A percentile compares a stretch with the other conserved stretches of the same genome.
Evolutionary conservation across 1,140 invertebrate species (phyloP).

Genomic region (Lepidotrigona ventralis): DNA sequence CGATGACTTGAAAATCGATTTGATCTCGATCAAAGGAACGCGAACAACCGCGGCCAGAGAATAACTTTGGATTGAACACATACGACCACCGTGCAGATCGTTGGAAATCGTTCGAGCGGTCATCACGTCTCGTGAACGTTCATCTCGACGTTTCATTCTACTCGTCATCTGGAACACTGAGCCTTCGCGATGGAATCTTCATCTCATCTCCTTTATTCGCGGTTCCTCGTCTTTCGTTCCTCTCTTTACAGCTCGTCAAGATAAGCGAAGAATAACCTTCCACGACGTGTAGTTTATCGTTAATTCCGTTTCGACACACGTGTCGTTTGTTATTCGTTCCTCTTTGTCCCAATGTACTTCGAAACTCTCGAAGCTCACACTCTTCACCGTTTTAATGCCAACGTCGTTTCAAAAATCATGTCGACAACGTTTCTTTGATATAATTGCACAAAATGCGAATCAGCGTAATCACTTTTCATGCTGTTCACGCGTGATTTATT

Average conservation of each 20-base stretch:
- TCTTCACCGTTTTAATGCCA: too few species aligned
- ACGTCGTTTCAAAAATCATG: too few species aligned
- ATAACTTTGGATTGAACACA: neutral
- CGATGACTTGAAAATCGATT: constrained; percentile 10
- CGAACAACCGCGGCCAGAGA: neutral
- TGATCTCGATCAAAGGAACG: neutral
- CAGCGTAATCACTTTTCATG: too few species aligned
- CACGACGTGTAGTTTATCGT: constrained; percentile 18
- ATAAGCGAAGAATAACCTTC: constrained; percentile 1
- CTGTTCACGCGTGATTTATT: too few species aligned
- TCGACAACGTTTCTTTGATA: too few species aligned
- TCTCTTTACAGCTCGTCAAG: constrained; percentile 1
- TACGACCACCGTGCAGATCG: constrained; percentile 3
- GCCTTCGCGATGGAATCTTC: neutral
- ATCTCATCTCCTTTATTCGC: constrained; percentile 1
- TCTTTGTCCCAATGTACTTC: too few species aligned
- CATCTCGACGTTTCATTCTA: constrained; percentile 39
- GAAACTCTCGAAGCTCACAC: too few species aligned
- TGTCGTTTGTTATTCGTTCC: too few species aligned
- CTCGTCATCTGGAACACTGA: neutral
- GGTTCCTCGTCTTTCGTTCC: constrained; percentile 1
- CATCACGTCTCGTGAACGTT: constrained; percentile 48
- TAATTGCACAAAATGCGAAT: too few species aligned
- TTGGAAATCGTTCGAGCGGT: constrained; percentile 22
- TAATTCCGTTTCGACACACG: constrained; percentile 12